These are phyloP conservation scores for Aldabrachelys gigantea DNA, from an alignment of 2,113 vertebrate genomes.

Conservation along the genomic window DNA sequence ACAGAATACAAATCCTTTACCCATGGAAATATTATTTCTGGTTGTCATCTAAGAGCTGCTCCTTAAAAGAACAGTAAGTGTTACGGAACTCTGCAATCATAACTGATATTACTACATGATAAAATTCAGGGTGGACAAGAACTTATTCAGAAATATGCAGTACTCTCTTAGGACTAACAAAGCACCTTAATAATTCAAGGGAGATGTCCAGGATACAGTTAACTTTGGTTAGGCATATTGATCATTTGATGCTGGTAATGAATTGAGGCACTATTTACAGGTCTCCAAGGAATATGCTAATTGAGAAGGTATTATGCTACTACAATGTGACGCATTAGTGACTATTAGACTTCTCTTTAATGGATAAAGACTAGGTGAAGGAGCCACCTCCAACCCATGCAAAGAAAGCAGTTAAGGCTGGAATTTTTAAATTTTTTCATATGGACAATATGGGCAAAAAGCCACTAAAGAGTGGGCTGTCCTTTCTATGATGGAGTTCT, in stretches of 20 bases:
- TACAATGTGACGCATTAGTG: constrained; percentile 27
- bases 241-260: constrained; percentile 68
- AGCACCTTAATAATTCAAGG: constrained; percentile 61
- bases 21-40: neutral
- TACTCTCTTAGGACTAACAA: constrained; percentile 50
- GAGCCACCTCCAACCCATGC: rapidly evolving
- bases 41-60: neutral
- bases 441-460: neutral
- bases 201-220: constrained; percentile 59
- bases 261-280: constrained; percentile 67
- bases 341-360: neutral
- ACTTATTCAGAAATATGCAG: neutral
- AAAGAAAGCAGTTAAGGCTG: neutral
- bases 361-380: neutral
- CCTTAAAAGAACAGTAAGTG: neutral
- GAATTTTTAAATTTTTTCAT: neutral
- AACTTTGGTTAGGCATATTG: constrained; percentile 65
- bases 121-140: neutral
- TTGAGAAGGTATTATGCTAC: constrained; percentile 14
- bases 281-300: constrained; percentile 53
- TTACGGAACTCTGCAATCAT: neutral
- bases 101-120: neutral
- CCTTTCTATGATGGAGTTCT: neutral
- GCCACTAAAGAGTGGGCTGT: neutral
- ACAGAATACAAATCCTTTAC: neutral